Evolutionary conservation across 2,113 vertebrate genomes (phyloP).

Genomic region (Alosa alosa): DNA sequence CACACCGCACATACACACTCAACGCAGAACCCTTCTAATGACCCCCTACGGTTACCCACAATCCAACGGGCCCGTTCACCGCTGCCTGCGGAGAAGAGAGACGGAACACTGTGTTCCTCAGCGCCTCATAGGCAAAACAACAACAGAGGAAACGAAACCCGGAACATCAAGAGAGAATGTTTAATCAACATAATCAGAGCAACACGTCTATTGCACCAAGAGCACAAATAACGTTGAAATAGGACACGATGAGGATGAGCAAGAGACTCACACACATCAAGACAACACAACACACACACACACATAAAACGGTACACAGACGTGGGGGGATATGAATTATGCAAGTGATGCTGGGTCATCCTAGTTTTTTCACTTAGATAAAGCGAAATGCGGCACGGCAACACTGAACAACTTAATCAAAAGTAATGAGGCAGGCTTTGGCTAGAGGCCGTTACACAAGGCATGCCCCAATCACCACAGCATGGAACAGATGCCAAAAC

Average conservation of each 20-base stretch:
- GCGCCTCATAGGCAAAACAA: conserved; percentile 15
- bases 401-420: background rate
- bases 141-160: background rate
- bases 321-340: background rate
- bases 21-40: background rate
- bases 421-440: background rate
- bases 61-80: background rate
- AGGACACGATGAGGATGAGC: background rate
- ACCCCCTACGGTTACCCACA: conserved; percentile 10
- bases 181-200: conserved; percentile 26
- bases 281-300: background rate
- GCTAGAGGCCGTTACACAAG: background rate
- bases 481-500: background rate
- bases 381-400: background rate
- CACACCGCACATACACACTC: background rate
- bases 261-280: background rate
- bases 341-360: background rate
- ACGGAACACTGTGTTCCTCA: background rate
- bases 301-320: conserved; percentile 6
- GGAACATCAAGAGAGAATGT: conserved; percentile 15
- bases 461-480: background rate
- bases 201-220: background rate
- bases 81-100: conserved; percentile 8
- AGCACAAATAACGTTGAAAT: background rate
- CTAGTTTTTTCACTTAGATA: background rate